Conservation (phyloP, 2,797 vertebrate species). For the Centropyge bicolor region DNA sequence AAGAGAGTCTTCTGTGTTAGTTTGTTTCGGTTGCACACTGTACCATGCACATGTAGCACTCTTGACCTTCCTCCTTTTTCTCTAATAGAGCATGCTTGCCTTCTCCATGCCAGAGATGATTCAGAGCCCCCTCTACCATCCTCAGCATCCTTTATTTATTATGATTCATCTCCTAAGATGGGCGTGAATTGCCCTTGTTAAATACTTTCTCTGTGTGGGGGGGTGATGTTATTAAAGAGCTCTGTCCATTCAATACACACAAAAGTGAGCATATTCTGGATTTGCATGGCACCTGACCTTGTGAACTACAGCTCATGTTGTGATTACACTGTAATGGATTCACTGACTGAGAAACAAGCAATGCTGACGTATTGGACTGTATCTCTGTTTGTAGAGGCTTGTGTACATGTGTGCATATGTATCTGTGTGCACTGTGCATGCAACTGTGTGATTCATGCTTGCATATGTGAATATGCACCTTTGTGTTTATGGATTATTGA, state of each 20-base stretch:
- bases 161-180: conserved; percentile 46
- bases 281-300: conserved; percentile 49
- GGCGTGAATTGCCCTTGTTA: conserved; percentile 35
- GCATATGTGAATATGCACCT: neutral
- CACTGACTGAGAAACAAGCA: conserved; percentile 29
- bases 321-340: conserved; percentile 28
- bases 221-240: conserved; percentile 1
- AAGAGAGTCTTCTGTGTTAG: neutral
- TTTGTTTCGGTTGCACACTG: conserved; percentile 18
- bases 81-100: conserved; percentile 1
- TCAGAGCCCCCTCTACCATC: conserved; percentile 28
- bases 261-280: neutral
- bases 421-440: neutral
- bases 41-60: neutral
- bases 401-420: neutral
- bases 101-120: conserved; percentile 38
- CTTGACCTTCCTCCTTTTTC: conserved; percentile 34
- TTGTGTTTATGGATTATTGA: neutral
- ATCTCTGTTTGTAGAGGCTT: neutral
- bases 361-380: conserved; percentile 8
- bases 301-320: conserved; percentile 39
- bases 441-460: neutral
- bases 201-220: conserved; percentile 7
- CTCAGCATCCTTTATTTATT: conserved; percentile 40
- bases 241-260: conserved; percentile 16